Evolutionary conservation across 2,797 vertebrate species (phyloP), one percentile per base, ranked within the genome.

Genomic region (Melanotaenia boesemani): DNA sequence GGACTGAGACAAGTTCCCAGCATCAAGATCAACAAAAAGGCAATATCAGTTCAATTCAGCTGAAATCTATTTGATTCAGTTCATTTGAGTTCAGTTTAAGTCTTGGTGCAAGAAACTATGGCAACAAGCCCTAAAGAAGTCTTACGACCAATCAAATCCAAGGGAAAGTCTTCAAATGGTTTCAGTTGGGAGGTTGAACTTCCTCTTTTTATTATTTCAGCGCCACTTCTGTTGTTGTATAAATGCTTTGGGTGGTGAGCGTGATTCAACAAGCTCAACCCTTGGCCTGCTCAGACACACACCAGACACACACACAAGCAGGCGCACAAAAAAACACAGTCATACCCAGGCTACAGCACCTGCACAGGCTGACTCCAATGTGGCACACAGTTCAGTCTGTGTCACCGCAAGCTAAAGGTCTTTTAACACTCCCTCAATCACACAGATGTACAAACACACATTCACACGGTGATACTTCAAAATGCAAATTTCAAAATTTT

Each of bases 121-220:
- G 89, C 84, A 91, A 86, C 88, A 84, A 91, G 87, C 86, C 89
- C 87, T 79, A 90, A 86, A 81, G 87, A 89, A 76, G 84, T 86
- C 81, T 88, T 85, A 76, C 84, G 87, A 86, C 88, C 88, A 89
- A 92, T 92, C 86, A 87, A 56, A 86, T 82, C 75, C 83, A 65
- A 70, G 84, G 80, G 67, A 88, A 89, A 85, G 73, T 84, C 84
- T 73, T 86, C 62, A 70, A 63, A 82, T 84, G 74, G 57, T 84
- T 88, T 74, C 79, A 75, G 55, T 80, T 81, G 74, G 48, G 70
- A 83, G 79, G 83, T 61, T 81, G 54, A 80, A 80, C 83, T 72
- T 69, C 63, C 61, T 34, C 44, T 72, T 85, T 86, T 86, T 59
- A 72, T 79, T 56, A 55, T 75, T 80, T 88, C 70, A 70, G 67